These are phyloP conservation scores for Catalaphyllia jardinei DNA, from an alignment of 64 coral and sea anemone species.

Conservation along the genomic window DNA sequence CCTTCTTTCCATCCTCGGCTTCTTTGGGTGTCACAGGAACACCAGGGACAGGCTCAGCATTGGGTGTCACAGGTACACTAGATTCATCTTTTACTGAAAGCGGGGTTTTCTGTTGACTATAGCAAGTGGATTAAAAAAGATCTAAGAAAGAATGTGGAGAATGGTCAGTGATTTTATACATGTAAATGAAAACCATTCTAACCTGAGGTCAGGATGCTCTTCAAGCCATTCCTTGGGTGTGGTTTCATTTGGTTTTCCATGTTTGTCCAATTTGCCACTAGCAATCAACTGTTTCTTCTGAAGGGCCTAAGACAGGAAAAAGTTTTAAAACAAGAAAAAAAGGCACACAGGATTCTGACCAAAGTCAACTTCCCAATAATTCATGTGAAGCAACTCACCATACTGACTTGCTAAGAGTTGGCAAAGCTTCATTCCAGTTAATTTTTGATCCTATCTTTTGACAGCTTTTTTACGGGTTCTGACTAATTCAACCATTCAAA, in stretches of 20 bases:
- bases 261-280: constrained; percentile 77
- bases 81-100: background rate
- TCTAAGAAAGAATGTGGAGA: background rate
- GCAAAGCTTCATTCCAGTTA: too few species aligned
- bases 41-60: constrained; percentile 12
- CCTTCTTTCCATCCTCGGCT: constrained; percentile 54
- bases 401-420: too few species aligned
- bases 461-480: too few species aligned
- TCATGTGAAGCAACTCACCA: too few species aligned
- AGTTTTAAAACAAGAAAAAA: background rate
- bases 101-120: background rate
- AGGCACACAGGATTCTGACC: background rate
- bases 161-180: background rate
- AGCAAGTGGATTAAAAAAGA: background rate
- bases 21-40: constrained; percentile 37
- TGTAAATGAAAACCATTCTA: background rate
- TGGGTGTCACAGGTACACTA: background rate
- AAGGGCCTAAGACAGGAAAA: constrained; percentile 48
- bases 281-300: constrained; percentile 84
- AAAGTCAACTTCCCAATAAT: too few species aligned
- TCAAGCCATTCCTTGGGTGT: constrained; percentile 76
- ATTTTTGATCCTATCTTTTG: too few species aligned
- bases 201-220: constrained; percentile 78
- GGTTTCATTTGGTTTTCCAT: constrained; percentile 90
- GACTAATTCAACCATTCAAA: too few species aligned